Evolutionary conservation across 2,113 vertebrate genomes (phyloP), one percentile per base, ranked within the genome.

Genomic region (Gymnogyps californianus): DNA sequence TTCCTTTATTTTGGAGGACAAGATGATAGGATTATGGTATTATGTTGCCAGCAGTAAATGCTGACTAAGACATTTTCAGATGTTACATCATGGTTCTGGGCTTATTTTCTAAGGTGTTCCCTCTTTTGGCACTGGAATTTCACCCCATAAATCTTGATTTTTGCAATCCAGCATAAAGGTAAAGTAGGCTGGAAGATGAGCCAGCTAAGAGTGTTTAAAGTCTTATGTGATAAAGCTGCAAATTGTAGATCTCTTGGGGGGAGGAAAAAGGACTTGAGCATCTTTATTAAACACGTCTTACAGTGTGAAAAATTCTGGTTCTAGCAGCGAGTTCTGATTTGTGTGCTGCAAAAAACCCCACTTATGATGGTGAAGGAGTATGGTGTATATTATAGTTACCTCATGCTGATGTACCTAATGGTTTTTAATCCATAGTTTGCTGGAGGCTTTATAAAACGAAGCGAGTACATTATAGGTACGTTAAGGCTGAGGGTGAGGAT

Each of bases 1-100:
- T 20, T 94, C 69, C 70, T 65, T 54, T 29, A 4, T 58, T 93
- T 72, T 82, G 31, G 52, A 95, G 90, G 84, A 76, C 74, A 85
- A 44, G 55, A 21, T 46, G 47, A 88, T 21, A 71, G 83, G 61
- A 72, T 62, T 40, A 42, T 58, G 67, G 72, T 55, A 61, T 54
- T 83, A 66, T 57, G 32, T 8, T 83, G 87, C 44, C 91, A 92
- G 69, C 76, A 89, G 59, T 34, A 91, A 95, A 51, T 92, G 90
- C 92, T 88, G 92, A 87, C 65, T 94, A 46, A 86, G 69, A 58
- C 21, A 20, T 62, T 86, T 59, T 59, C 76, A 76, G 65, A 47
- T 81, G 40, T 83, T 93, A 10, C 42, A 61, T 85, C 47, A 28
- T 25, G 67, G 31, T 55, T 76, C 59, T 61, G 42, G 49, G 65